Base-by-base conservation (phyloP, 2,113 vertebrate genomes). In the Rhea americana region DNA sequence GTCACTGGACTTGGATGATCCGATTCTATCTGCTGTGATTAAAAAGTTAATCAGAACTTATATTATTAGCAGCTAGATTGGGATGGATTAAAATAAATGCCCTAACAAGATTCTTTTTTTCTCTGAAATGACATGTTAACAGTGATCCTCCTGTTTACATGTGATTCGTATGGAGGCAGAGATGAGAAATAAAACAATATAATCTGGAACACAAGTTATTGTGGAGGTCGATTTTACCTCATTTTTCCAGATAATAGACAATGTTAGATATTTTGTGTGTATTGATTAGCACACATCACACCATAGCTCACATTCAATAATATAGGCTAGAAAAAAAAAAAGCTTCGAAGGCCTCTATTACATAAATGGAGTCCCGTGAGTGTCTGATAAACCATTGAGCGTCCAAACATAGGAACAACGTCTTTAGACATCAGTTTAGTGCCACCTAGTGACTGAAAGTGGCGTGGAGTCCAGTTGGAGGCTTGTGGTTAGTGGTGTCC, bases 381-480 rank as follows among this genome's bases (percentile, higher is more conserved):
- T 13, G 37, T 14, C 55, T 7, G 25, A 22, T 35, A 35, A 21
- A 32, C 30, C 11, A 11, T 6, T 0, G 1, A 7, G 35, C 1
- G 3, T 4, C 35, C 1, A 3, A 11, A 2, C 9, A 2, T 45
- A 11, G 22, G 5, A 8, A 7, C 21, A 5, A 8, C 0, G 2
- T 21, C 63, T 81, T 75, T 30, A 24, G 51, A 17, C 14, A 2
- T 37, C 15, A 35, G 9, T 43, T 56, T 30, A 53, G 39, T 30
- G 63, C 65, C 87, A 87, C 13, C 68, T 37, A 16, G 25, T 50
- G 74, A 48, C 48, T 13, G 4, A 22, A 50, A 21, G 17, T 45
- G 19, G 35, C 35, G 35, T 35, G 35, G 35, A 45, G 43, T 45
- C 43, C 15, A 45, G 43, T 15, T 45, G 43, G 13, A 45, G 43